Evolutionary conservation across 2,797 vertebrate species (phyloP), one percentile per base, ranked within the genome.

Genomic region (Mus spretus): DNA sequence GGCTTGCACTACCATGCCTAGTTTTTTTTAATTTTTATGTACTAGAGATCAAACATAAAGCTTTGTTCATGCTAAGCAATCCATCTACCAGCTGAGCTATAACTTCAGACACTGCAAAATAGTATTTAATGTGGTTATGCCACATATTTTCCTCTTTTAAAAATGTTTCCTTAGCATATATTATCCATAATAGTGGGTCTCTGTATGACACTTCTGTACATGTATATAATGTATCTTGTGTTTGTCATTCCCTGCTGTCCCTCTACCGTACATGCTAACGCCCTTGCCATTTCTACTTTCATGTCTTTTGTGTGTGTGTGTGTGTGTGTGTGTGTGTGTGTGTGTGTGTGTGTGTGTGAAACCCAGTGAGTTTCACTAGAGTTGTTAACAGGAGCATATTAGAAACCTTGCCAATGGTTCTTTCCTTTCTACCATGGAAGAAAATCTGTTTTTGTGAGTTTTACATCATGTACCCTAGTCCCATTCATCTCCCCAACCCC

Each of bases 101-200:
- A 67, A 47, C 44, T 70, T 31, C 20, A 67, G 40, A 9, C 47
- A 47, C 44, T 24, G 37, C 37, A 70, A 40, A 93, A 88, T 95
- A 92, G 47, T 70, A 72, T 86, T 86, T 75, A 63, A 11, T 90
- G 22, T 72, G 19, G 22, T 74, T 90, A 89, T 85, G 37, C 72
- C n/a, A 44, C 14, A 57, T 89, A 61, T 19, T 47, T 84, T 44
- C 81, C 15, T 47, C 40, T n/a, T 63, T 57, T 22, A 37, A 82
- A 83, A 83, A 61, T 61, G 80, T 83, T 59, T 61, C 40, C 92
- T 90, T 92, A 11, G 15, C 59, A 84, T 84, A 84, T 65, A 47
- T 84, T 47, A 7, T 63, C 28, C 17, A 47, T 47, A 84, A 20
- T 65, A 65, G 57, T 47, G 37, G 26, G 20, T 20, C 26, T 83